A percentile compares a stretch with the other conserved stretches of the same genome.
Conservation (phyloP, 2,113 vertebrate species). For the Mustelus asterias region DNA sequence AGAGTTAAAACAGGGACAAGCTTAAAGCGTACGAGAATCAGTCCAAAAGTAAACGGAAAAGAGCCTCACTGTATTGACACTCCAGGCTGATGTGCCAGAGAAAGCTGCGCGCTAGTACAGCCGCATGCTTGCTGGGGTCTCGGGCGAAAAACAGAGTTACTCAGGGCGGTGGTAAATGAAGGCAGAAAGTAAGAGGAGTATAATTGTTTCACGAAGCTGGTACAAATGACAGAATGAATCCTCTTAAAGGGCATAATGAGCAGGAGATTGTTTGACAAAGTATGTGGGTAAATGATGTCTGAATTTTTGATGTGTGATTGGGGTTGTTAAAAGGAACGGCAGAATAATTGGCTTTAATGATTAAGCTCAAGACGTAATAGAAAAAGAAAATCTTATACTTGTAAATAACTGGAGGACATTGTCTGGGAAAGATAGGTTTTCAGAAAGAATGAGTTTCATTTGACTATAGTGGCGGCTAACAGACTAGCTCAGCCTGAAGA, state of each 20-base stretch:
- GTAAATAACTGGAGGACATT: not conserved
- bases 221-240: not conserved
- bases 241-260: not conserved
- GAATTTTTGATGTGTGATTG: not conserved
- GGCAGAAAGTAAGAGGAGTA: not conserved
- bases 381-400: not conserved
- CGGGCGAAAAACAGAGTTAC: no score
- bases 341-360: not conserved
- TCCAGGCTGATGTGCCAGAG: not conserved
- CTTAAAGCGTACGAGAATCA: not conserved
- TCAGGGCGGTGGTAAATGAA: not conserved
- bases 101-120: not conserved
- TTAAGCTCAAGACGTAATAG: not conserved
- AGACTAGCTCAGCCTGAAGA: not conserved
- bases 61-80: not conserved
- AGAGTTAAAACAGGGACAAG: not conserved
- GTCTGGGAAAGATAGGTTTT: not conserved
- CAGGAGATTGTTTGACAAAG: not conserved
- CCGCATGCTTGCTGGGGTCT: not conserved
- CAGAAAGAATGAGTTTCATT: not conserved
- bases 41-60: not conserved
- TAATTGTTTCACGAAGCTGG: not conserved
- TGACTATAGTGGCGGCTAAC: not conserved
- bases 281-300: not conserved
- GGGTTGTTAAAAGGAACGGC: not conserved